Conservation (phyloP, 2,797 vertebrate species). For the Syncerus caffer region DNA sequence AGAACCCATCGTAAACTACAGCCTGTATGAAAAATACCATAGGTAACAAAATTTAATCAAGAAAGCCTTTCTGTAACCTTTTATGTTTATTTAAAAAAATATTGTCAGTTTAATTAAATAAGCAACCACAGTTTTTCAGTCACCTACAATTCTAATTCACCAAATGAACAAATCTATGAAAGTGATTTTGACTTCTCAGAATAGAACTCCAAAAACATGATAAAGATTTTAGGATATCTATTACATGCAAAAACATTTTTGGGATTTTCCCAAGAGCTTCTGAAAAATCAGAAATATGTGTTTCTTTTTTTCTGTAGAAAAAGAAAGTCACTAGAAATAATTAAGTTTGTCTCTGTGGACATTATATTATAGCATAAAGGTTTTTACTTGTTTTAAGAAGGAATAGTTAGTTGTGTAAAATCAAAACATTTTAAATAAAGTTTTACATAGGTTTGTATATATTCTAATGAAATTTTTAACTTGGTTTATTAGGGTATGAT, state of each 20-base stretch:
- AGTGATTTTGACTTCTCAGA: not conserved
- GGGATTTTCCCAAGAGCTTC: not conserved
- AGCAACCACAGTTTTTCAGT: not conserved
- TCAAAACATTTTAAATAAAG: not conserved
- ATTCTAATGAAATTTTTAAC: not conserved
- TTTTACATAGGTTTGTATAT: not conserved
- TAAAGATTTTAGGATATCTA: not conserved
- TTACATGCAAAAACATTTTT: not conserved
- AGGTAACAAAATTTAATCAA: not conserved
- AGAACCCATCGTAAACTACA: not conserved
- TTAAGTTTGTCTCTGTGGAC: not conserved
- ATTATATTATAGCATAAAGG: not conserved
- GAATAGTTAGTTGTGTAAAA: not conserved
- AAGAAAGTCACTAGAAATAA: not conserved
- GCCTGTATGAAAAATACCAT: not conserved
- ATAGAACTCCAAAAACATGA: not conserved
- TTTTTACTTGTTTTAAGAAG: not conserved
- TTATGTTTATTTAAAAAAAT: not conserved
- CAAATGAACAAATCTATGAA: not conserved
- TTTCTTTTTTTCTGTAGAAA: not conserved
- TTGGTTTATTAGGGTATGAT: not conserved
- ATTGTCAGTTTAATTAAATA: not conserved
- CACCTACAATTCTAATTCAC: not conserved
- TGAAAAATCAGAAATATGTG: not conserved
- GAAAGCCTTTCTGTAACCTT: not conserved